Evolutionary conservation across 2,888 invertebrate species (phyloP).

Genomic region (Nomada ferruginata): DNA sequence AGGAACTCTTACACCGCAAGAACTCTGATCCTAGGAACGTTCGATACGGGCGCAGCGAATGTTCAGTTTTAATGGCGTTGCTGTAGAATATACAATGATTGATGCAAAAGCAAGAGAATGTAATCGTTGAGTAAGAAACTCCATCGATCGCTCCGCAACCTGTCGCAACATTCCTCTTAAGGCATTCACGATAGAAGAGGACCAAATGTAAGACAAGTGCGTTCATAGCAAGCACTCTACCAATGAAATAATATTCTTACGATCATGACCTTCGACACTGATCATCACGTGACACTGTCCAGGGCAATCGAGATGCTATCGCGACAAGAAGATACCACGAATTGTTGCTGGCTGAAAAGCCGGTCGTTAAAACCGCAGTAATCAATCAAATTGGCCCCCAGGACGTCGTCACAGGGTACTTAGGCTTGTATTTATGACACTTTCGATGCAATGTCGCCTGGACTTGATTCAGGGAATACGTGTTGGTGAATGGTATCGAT

Average conservation of each 20-base stretch:
- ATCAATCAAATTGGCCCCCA: constrained; percentile 33
- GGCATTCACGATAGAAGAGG: background rate
- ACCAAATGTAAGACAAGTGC: background rate
- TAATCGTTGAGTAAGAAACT: background rate
- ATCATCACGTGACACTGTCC: constrained; percentile 47
- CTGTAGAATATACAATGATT: background rate
- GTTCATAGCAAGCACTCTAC: background rate
- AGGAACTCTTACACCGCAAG: background rate
- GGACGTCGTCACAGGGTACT: background rate
- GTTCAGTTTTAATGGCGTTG: background rate
- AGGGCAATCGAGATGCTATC: constrained; percentile 34
- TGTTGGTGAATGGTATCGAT: background rate
- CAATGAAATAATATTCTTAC: background rate
- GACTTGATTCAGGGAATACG: background rate
- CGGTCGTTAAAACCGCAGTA: constrained; percentile 10
- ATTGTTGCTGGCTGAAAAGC: constrained; percentile 2
- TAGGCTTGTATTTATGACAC: background rate
- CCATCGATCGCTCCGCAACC: constrained; percentile 35
- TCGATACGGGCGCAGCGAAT: background rate
- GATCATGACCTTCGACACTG: constrained; percentile 61
- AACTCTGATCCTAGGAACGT: constrained; percentile 2
- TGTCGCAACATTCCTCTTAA: constrained; percentile 22
- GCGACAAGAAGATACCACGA: constrained; percentile 49
- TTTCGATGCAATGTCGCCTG: background rate
- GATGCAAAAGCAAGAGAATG: background rate